A percentile compares a stretch with the other conserved stretches of the same genome.
These are phyloP conservation scores for Chrysocyon brachyurus DNA, from an alignment of 2,797 vertebrate genomes.

Conservation along the genomic window DNA sequence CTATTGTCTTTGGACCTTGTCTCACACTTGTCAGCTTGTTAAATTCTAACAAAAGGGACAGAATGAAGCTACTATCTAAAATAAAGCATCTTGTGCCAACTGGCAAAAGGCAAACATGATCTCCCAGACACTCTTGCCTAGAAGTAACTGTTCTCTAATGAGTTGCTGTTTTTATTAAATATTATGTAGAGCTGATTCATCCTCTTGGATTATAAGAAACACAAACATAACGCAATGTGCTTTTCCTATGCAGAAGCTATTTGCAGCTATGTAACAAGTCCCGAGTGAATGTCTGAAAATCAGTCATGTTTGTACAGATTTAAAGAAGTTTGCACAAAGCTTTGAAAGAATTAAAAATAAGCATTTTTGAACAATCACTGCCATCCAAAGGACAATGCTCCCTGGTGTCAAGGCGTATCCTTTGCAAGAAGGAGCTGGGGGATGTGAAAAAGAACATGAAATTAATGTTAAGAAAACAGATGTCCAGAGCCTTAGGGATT, in stretches of 20 bases:
- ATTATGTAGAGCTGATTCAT: slow-evolving; percentile 77
- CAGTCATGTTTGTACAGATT: slow-evolving; percentile 66
- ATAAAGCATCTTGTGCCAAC: slow-evolving; percentile 47
- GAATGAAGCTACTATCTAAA: background rate
- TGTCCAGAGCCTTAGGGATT: slow-evolving; percentile 62
- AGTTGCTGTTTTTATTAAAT: slow-evolving; percentile 75
- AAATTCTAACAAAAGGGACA: background rate
- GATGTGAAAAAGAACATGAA: slow-evolving; percentile 69
- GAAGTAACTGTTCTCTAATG: slow-evolving; percentile 62
- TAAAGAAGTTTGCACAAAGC: slow-evolving; percentile 66
- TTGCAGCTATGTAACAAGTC: slow-evolving; percentile 57
- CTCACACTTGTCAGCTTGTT: background rate
- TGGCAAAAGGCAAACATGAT: slow-evolving; percentile 56
- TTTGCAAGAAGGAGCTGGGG: slow-evolving; percentile 56
- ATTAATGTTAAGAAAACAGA: slow-evolving; percentile 79
- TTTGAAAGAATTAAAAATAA: slow-evolving; percentile 79
- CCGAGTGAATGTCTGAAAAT: slow-evolving; percentile 48
- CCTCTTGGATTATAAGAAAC: slow-evolving; percentile 68
- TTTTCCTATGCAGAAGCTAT: slow-evolving; percentile 66
- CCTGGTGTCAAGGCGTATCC: slow-evolving; percentile 69
- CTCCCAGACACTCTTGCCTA: slow-evolving; percentile 63
- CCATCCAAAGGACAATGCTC: slow-evolving; percentile 43
- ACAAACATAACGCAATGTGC: slow-evolving; percentile 68
- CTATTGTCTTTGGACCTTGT: background rate
- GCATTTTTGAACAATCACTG: background rate